Base-by-base conservation (phyloP, 2,797 vertebrate genomes). In the Eulemur rubriventer region DNA sequence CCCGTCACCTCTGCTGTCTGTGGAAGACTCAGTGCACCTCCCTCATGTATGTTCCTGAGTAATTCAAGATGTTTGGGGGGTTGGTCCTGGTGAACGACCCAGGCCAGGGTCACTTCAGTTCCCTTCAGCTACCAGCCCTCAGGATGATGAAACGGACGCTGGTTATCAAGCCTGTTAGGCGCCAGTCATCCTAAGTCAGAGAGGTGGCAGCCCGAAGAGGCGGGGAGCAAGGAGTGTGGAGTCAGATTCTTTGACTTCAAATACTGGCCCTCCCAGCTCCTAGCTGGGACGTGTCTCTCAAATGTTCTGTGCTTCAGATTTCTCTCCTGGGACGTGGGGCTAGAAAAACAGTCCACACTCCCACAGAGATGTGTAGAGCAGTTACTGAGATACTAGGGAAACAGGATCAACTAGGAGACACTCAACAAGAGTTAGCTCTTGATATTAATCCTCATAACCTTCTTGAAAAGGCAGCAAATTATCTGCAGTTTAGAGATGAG, bases 201-300 rank as follows among this genome's bases (percentile, higher is more conserved):
- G 30, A 16, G 7, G 24, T 9, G 6, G 61, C 61, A 33, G 61
- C 28, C 28, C 65, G 35, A 3, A 50, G 8, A 4, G 4, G 26
- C 8, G 6, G 12, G 35, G 35, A 61, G 13, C 5, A 1, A 35
- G 17, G 33, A n/a, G 41, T 59, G 4, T 78, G 28, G 57, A 76
- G 57, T 86, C 46, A 79, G 43, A 87, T 16, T 8, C 33, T 67
- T 63, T 84, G 55, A 46, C 46, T 92, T 75, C 59, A 80, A 43
- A 80, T 57, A 38, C 11, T 85, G 41, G 38, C n/a, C 28, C 38
- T 95, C 81, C 11, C 28, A 63, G 67, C 41, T 59, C 38, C 63
- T 85, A 28, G 46, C n/a, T 83, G 55, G 33, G 17, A 79, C 17
- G 4, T 48, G 12, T 70, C 50, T 87, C 52, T 95, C 48, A 87